A percentile compares a stretch with the other conserved stretches of the same genome.
phyloP scores from a whole-genome alignment of 1,140 invertebrate genomes.

The Drosophila obscura region DNA sequence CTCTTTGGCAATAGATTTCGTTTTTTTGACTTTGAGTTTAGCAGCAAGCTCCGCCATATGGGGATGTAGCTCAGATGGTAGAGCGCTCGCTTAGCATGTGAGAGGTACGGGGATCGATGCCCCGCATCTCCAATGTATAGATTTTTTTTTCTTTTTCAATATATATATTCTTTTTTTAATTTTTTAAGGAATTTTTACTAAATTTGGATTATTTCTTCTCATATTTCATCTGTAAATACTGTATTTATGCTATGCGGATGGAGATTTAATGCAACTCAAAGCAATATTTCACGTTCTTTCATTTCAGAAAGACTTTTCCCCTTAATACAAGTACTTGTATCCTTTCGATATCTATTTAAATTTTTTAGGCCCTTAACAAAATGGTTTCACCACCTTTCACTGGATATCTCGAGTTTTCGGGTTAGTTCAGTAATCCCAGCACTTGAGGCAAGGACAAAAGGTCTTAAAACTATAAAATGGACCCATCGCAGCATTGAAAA shows the following conservation, averaged over 20 bases:
- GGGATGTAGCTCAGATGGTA: constrained; percentile 91
- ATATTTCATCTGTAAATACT: neutral
- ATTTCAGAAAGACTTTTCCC: no score
- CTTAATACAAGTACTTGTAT: no score
- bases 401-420: constrained; percentile 10
- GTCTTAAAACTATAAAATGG: constrained; percentile 62
- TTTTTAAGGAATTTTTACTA: neutral
- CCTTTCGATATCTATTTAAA: neutral
- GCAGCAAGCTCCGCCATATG: constrained; percentile 9
- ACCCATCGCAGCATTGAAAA: constrained; percentile 71
- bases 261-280: no score
- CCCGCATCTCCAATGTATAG: constrained; percentile 86
- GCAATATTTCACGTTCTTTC: no score
- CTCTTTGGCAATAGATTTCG: constrained; percentile 11
- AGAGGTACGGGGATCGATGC: constrained; percentile 92
- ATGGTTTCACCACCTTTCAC: constrained; percentile 10
- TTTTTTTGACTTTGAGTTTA: constrained; percentile 12
- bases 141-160: constrained; percentile 2
- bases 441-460: constrained; percentile 72
- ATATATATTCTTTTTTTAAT: neutral
- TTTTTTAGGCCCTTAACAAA: neutral
- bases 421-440: constrained; percentile 35
- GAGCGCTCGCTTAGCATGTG: constrained; percentile 93
- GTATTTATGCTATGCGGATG: no score
- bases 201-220: no score